Evolutionary conservation across 2,888 invertebrate species (phyloP), one percentile per base, ranked within the genome.

Genomic region (Eupithecia subumbrata): DNA sequence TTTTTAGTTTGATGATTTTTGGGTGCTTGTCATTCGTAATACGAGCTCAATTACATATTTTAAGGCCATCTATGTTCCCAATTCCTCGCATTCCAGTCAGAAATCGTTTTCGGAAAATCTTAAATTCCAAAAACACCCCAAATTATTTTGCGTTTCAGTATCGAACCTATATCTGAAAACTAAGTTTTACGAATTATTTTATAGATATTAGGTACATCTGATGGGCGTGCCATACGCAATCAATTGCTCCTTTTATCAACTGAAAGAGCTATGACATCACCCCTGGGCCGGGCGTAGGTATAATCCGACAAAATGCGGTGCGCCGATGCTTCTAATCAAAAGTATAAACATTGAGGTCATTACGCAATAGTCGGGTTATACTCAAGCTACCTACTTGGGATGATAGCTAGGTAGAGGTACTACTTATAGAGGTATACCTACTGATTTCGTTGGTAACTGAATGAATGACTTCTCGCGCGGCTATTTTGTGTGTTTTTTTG

Each of bases 241-340:
- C 90, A 91, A 89, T 91, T 90, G 86, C 81, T 75, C 80, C 80
- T 86, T 87, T 91, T 92, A 93, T 92, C 92, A 90, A 87, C 86
- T 86, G 86, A 89, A 90, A 85, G 78, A 64, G 82, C 79, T 80
- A 87, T 93, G 94, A 93, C 91, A 91, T 93, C 92, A 92, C 87
- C 90, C n/a, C 25, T 76, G 82, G 82, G 83, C 83, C 86, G 89
- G 90, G 89, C 90, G 89, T 86, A 71, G 18, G 87, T 87, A 85
- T 88, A 86, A 93, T 72, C 86, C 94, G 88, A 78, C 91, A 81
- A 81, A 87, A 78, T 86, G 63, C 68, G 45, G 18, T 63, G 43
- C 69, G 45, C n/a, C 43, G 34, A 30, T 56, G 22, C 56, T 60
- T 43, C 70, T 14, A 3, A 69, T 30, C 16, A 34, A 30, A 72